phyloP scores from a whole-genome alignment of 2,888 invertebrate species.

The Cheilosia impressa region DNA sequence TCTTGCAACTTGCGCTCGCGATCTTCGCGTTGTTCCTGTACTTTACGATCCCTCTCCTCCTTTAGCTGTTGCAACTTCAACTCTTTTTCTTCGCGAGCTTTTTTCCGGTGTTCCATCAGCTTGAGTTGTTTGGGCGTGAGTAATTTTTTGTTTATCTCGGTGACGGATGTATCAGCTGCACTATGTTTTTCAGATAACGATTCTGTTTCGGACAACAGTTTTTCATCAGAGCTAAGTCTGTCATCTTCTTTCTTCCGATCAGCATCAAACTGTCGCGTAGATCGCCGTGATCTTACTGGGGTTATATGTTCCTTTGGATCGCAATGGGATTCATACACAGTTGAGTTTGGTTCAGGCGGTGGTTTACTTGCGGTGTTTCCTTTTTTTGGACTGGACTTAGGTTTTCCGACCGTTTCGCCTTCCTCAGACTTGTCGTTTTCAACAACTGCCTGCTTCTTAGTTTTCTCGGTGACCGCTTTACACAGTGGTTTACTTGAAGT shows the following conservation, averaged over 20 bases:
- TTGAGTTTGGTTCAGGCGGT: not conserved
- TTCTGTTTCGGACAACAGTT: conserved; percentile 21
- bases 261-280: conserved; percentile 9
- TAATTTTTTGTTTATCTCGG: conserved; percentile 35
- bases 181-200: not conserved
- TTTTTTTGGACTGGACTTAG: not conserved
- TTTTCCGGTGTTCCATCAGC: conserved; percentile 79
- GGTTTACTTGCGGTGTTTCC: not conserved
- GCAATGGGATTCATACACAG: not conserved
- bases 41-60: conserved; percentile 84
- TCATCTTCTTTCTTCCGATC: conserved; percentile 22
- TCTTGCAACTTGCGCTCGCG: conserved; percentile 83
- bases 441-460: not conserved
- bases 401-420: not conserved
- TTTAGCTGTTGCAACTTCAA: conserved; percentile 84
- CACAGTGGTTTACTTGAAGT: too few species aligned
- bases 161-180: conserved; percentile 42
- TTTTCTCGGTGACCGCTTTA: not conserved
- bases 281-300: conserved; percentile 15
- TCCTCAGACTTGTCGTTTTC: not conserved
- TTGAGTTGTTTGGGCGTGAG: conserved; percentile 80
- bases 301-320: not conserved
- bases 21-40: conserved; percentile 83
- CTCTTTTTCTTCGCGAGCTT: conserved; percentile 81
- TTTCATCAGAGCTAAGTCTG: conserved; percentile 8